These are phyloP conservation scores for Fopius arisanus DNA, from an alignment of 1,140 invertebrate species.

Conservation along the genomic window DNA sequence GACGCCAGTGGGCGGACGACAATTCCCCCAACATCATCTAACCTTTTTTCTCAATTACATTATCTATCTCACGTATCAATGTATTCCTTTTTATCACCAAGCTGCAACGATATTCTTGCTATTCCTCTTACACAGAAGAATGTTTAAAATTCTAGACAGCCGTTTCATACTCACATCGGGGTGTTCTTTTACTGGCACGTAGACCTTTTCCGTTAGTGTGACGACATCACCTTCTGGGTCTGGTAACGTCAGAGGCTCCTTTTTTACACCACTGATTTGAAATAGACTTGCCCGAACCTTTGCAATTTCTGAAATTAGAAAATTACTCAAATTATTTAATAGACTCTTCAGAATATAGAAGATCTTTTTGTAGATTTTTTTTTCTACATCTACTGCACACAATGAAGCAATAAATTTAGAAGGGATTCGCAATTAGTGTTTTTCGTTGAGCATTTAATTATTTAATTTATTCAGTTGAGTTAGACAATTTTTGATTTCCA, in stretches of 20 bases:
- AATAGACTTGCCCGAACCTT: conserved; percentile 96
- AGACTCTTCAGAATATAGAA: too few species aligned
- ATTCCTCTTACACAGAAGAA: background rate
- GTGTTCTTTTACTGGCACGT: conserved; percentile 99
- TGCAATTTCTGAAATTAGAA: conserved; percentile 92
- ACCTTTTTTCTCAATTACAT: conserved; percentile 29
- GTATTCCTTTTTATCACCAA: background rate
- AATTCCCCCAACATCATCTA: conserved; percentile 25
- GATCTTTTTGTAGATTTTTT: too few species aligned
- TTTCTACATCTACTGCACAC: too few species aligned
- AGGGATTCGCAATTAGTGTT: too few species aligned
- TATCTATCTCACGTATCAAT: background rate
- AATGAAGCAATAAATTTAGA: too few species aligned
- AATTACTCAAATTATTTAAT: conserved; percentile 26
- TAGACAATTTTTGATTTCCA: background rate
- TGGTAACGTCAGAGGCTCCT: conserved; percentile 91
- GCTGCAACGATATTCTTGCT: conserved; percentile 6
- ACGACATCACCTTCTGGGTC: conserved; percentile 91
- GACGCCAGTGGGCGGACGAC: conserved; percentile 19
- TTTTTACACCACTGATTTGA: conserved; percentile 96
- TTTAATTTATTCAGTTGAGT: too few species aligned
- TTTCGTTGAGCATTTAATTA: too few species aligned
- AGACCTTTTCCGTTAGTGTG: conserved; percentile 98
- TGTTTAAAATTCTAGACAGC: conserved; percentile 24
- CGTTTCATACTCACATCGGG: conserved; percentile 89